These are phyloP conservation scores for Microchirus variegatus DNA, from an alignment of 2,797 vertebrate species.

Conservation along the genomic window DNA sequence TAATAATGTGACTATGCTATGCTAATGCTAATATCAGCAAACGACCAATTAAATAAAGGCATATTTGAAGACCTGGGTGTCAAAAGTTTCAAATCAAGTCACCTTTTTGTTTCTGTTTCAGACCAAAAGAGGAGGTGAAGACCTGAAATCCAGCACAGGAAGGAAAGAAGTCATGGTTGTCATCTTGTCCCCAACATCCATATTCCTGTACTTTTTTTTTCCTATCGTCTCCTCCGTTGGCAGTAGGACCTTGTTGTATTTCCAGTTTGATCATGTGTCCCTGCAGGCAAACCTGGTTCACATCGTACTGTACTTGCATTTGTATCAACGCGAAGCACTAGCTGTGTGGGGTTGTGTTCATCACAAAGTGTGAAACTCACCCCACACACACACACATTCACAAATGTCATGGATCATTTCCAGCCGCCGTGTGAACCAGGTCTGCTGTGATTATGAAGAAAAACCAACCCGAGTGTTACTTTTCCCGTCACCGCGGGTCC, in stretches of 20 bases:
- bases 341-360: not conserved
- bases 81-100: too few relatives aligned
- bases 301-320: conserved; percentile 38
- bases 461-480: conserved; percentile 22
- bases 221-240: conserved; percentile 31
- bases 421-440: conserved; percentile 40
- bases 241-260: conserved; percentile 72
- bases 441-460: conserved; percentile 33
- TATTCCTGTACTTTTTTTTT: conserved; percentile 31
- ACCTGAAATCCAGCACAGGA: conserved; percentile 60
- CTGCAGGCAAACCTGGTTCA: conserved; percentile 56
- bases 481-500: conserved; percentile 24
- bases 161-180: conserved; percentile 26
- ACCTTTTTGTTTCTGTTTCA: conserved; percentile 46
- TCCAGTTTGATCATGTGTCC: conserved; percentile 71
- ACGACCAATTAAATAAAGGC: too few relatives aligned
- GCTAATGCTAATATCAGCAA: too few relatives aligned
- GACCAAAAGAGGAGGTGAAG: conserved; percentile 85
- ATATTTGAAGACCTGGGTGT: too few relatives aligned
- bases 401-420: conserved; percentile 6
- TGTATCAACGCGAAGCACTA: not conserved
- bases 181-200: conserved; percentile 28
- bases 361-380: conserved; percentile 2
- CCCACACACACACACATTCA: not conserved
- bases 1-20: too few relatives aligned